These are phyloP conservation scores for Wasmannia auropunctata DNA, from an alignment of 1,140 invertebrate genomes.

Conservation along the genomic window DNA sequence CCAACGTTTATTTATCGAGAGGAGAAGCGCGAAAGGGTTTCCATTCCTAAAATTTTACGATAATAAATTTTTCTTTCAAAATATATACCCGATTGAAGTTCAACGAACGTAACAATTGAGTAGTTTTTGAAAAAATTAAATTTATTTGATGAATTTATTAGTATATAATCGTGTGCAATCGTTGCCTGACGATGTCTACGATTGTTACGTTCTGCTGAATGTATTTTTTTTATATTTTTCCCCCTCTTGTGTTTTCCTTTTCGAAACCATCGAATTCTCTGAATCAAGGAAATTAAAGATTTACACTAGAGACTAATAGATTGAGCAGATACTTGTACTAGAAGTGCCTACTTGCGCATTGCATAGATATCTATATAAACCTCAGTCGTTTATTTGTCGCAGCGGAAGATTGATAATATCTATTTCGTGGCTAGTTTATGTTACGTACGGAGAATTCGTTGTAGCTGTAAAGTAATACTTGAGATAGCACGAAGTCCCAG, in stretches of 20 bases:
- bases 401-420: background rate
- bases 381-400: background rate
- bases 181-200: background rate
- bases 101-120: background rate
- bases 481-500: background rate
- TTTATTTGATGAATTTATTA: background rate
- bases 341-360: too few species aligned
- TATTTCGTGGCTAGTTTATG: background rate
- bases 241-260: background rate
- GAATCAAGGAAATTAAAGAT: background rate
- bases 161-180: background rate
- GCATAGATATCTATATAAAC: too few species aligned
- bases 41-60: conserved; percentile 71
- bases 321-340: background rate
- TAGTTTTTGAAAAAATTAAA: background rate
- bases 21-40: conserved; percentile 62
- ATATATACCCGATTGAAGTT: background rate
- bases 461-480: background rate
- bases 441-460: background rate
- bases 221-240: background rate
- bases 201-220: conserved; percentile 1
- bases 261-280: background rate
- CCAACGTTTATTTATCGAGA: background rate
- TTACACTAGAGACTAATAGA: background rate
- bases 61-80: conserved; percentile 76